Conservation (phyloP, 2,888 invertebrate genomes). For the Congeria kusceri region DNA sequence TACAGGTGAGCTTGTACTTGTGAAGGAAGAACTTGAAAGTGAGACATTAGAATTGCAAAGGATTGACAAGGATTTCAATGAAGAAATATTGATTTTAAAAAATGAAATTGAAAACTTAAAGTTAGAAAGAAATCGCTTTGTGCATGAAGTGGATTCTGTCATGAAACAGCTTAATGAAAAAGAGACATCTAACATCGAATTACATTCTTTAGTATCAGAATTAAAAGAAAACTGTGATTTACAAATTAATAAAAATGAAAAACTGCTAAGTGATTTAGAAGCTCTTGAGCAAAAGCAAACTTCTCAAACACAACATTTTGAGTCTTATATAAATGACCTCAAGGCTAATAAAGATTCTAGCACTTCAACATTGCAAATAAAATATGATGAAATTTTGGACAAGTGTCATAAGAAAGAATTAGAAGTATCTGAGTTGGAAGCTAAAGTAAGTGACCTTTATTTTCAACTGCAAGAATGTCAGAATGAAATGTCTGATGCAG, state of each 20-base stretch:
- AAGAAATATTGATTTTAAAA: slow-evolving; percentile 37
- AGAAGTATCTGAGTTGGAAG: slow-evolving; percentile 67
- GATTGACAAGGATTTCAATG: slow-evolving; percentile 45
- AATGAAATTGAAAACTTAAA: slow-evolving; percentile 37
- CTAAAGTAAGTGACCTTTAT: slow-evolving; percentile 51
- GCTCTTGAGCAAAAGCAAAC: slow-evolving; percentile 36
- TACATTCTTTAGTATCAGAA: slow-evolving; percentile 3
- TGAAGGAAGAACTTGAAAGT: slow-evolving; percentile 53
- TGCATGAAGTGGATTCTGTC: too few species aligned
- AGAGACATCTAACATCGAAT: too few species aligned
- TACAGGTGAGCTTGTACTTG: slow-evolving; percentile 48
- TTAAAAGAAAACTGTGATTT: slow-evolving; percentile 13
- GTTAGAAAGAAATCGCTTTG: too few species aligned
- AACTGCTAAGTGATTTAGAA: not conserved
- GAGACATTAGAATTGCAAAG: slow-evolving; percentile 43
- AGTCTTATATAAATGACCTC: slow-evolving; percentile 70
- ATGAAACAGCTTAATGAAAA: too few species aligned
- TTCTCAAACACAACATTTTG: slow-evolving; percentile 69
- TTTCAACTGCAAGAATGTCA: slow-evolving; percentile 64
- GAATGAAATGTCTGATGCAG: slow-evolving; percentile 60
- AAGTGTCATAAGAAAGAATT: slow-evolving; percentile 70
- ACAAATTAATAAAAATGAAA: slow-evolving; percentile 14
- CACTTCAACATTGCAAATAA: slow-evolving; percentile 60
- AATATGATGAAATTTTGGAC: slow-evolving; percentile 66
- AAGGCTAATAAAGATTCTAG: slow-evolving; percentile 65